Conservation (phyloP, 2,797 vertebrate genomes). For the Xenentodon cancila region DNA sequence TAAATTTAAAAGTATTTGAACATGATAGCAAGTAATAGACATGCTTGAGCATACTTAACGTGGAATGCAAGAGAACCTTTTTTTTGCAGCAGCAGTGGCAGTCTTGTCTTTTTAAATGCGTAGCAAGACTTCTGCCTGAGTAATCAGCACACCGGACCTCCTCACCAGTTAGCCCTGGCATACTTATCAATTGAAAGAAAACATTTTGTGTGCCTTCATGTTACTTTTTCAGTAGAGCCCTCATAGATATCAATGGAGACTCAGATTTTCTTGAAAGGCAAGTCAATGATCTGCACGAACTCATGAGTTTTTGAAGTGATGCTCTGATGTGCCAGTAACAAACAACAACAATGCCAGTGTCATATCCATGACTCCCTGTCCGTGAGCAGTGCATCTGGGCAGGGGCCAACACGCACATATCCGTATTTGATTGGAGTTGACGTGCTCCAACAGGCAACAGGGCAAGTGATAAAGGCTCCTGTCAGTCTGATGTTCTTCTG, state of each 20-base stretch:
- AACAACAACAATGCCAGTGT: constrained; percentile 29
- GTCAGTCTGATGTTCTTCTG: constrained; percentile 82
- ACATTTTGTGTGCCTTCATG: neutral
- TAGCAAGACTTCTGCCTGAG: constrained; percentile 58
- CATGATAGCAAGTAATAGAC: no score
- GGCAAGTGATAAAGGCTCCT: constrained; percentile 55
- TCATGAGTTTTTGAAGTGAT: no score
- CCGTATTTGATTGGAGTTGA: constrained; percentile 80
- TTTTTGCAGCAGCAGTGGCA: no score
- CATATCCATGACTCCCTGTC: constrained; percentile 45
- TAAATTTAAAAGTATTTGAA: no score
- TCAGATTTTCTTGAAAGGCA: neutral
- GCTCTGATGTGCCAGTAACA: neutral
- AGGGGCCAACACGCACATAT: constrained; percentile 54
- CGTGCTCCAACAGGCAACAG: constrained; percentile 63
- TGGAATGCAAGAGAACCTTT: no score
- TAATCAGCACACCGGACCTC: constrained; percentile 26
- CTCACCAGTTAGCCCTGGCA: neutral
- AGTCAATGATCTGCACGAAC: no score
- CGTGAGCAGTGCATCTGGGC: constrained; percentile 33
- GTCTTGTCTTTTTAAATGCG: constrained; percentile 51
- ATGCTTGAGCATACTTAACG: no score
- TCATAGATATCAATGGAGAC: neutral
- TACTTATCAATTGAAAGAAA: constrained; percentile 17
- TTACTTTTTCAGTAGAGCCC: neutral